Conservation (phyloP, 2,113 vertebrate species). For the Heptranchias perlo region DNA sequence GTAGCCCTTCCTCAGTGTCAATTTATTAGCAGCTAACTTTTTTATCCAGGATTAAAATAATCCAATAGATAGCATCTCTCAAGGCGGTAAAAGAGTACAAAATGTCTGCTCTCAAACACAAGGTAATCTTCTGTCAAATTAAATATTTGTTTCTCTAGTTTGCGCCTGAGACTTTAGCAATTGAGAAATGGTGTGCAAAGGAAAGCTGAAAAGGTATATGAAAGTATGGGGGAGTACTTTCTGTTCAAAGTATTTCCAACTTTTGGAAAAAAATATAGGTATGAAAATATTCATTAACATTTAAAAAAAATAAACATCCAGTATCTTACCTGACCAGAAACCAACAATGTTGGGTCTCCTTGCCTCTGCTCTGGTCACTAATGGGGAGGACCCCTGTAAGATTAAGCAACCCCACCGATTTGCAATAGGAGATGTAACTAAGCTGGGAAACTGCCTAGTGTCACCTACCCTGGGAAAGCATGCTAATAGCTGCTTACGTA, state of each 20-base stretch:
- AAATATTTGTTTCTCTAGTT: slow-evolving; percentile 21
- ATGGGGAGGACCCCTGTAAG: background rate
- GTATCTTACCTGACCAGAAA: background rate
- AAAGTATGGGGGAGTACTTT: background rate
- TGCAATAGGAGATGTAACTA: background rate
- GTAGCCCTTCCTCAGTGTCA: slow-evolving; percentile 29
- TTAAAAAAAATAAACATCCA: background rate
- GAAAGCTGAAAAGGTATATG: background rate
- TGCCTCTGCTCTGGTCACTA: background rate
- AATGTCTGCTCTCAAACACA: slow-evolving; percentile 27
- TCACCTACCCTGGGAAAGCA: background rate
- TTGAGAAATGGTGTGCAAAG: background rate
- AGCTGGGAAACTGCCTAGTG: background rate
- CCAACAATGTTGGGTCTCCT: background rate
- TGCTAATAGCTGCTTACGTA: background rate
- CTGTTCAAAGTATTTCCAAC: background rate
- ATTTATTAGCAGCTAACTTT: slow-evolving; percentile 37
- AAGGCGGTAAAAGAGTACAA: slow-evolving; percentile 11
- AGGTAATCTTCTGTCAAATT: slow-evolving; percentile 32
- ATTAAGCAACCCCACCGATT: background rate
- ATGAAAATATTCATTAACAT: background rate
- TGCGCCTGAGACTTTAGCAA: background rate
- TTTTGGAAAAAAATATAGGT: background rate
- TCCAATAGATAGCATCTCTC: slow-evolving; percentile 10
- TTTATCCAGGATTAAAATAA: slow-evolving; percentile 34